Evolutionary conservation across 2,113 vertebrate species (phyloP).

Genomic region (Rhinoptilus africanus): DNA sequence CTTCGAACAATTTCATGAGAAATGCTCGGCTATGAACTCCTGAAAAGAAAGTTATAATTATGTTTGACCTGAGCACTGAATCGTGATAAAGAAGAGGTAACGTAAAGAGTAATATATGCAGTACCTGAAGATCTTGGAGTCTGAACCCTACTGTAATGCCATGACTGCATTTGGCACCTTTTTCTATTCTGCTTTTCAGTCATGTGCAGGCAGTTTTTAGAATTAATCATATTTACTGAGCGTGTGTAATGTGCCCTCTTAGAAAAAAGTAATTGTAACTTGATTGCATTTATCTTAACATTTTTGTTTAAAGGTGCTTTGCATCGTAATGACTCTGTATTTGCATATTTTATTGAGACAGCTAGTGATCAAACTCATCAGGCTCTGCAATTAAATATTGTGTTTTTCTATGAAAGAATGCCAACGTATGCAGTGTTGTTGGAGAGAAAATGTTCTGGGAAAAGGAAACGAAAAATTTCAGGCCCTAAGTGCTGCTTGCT

Average conservation of each 20-base stretch:
- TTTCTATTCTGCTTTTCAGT: not conserved
- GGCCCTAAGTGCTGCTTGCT: not conserved
- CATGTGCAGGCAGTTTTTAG: not conserved
- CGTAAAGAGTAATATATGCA: not conserved
- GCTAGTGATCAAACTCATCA: constrained; percentile 59
- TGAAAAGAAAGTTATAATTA: not conserved
- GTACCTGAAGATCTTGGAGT: not conserved
- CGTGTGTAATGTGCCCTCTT: not conserved
- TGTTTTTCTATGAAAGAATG: constrained; percentile 59
- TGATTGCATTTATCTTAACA: constrained; percentile 50
- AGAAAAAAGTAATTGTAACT: constrained; percentile 30
- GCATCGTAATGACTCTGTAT: constrained; percentile 49
- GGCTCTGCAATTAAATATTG: constrained; percentile 50
- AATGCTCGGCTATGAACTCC: not conserved
- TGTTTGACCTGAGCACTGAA: not conserved
- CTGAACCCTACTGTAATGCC: not conserved
- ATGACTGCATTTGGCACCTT: not conserved
- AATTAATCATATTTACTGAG: constrained; percentile 11
- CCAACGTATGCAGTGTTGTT: constrained; percentile 42
- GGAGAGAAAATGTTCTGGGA: constrained; percentile 42
- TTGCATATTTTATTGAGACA: constrained; percentile 68
- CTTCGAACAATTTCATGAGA: not conserved
- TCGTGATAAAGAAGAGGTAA: not conserved
- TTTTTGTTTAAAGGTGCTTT: constrained; percentile 62
- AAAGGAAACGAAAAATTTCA: constrained; percentile 13